phyloP scores from a whole-genome alignment of 1,140 invertebrate species.

The Drosophila sproati region DNA sequence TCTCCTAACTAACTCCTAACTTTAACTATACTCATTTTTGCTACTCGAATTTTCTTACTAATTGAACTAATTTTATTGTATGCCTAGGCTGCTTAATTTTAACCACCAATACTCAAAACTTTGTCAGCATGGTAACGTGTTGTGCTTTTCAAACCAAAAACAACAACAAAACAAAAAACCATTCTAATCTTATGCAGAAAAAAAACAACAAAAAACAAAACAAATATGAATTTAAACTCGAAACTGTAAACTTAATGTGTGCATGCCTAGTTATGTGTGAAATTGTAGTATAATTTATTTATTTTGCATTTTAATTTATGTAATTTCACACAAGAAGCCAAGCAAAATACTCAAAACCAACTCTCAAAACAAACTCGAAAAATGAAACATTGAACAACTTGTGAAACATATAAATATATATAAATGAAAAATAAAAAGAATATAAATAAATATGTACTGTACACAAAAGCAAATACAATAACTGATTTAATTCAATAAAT shows the following conservation, averaged over 20 bases:
- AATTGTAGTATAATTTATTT: constrained; percentile 71
- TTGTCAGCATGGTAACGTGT: constrained; percentile 58
- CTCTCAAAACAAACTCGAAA: constrained; percentile 45
- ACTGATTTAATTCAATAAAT: constrained; percentile 56
- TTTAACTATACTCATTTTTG: constrained; percentile 71
- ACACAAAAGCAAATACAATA: constrained; percentile 68
- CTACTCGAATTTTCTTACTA: constrained; percentile 74
- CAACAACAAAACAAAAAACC: constrained; percentile 1
- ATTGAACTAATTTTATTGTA: constrained; percentile 52
- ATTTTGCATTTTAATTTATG: constrained; percentile 59
- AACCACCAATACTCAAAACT: constrained; percentile 63
- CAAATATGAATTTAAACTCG: constrained; percentile 39
- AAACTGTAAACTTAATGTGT: constrained; percentile 62
- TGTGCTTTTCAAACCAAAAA: constrained; percentile 78
- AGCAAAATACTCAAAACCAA: constrained; percentile 73
- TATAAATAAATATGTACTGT: constrained; percentile 60
- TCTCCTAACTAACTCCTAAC: constrained; percentile 54
- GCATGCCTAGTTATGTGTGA: constrained; percentile 64
- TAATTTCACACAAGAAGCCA: constrained; percentile 61
- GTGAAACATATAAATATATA: constrained; percentile 67
- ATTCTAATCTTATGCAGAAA: constrained; percentile 18
- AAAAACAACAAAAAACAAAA: constrained; percentile 6
- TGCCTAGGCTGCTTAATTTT: constrained; percentile 56
- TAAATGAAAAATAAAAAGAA: constrained; percentile 16
- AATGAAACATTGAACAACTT: constrained; percentile 48